These are phyloP conservation scores for Geotrypetes seraphini DNA, from an alignment of 2,797 vertebrate genomes.

Conservation along the genomic window DNA sequence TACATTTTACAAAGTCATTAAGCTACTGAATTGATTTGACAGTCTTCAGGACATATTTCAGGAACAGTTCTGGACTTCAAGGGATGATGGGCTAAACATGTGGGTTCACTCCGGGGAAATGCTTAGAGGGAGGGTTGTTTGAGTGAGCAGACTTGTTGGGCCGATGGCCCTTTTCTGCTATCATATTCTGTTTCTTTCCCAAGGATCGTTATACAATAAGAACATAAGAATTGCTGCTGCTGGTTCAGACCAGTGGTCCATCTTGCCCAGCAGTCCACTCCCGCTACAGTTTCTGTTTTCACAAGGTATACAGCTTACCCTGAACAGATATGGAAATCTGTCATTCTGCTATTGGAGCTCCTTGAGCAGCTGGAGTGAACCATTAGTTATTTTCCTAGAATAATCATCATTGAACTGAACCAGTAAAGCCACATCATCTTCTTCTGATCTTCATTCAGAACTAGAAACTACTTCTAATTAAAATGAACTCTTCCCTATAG, in stretches of 20 bases:
- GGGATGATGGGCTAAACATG: no score
- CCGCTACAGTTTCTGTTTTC: slow-evolving; percentile 32
- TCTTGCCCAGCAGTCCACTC: no score
- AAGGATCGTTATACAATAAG: slow-evolving; percentile 18
- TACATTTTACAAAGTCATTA: no score
- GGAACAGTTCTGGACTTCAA: no score
- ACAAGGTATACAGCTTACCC: slow-evolving; percentile 18
- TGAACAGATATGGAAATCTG: slow-evolving; percentile 24
- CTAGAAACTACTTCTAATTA: slow-evolving; percentile 1
- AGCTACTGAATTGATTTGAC: no score
- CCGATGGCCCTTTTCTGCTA: no score
- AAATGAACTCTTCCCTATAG: background rate
- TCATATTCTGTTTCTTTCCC: slow-evolving; percentile 14
- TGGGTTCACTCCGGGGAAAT: no score
- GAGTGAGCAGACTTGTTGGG: no score
- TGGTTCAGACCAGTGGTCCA: no score
- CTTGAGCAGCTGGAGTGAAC: slow-evolving; percentile 11
- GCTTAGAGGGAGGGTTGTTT: no score
- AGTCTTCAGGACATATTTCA: background rate
- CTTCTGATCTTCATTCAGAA: background rate
- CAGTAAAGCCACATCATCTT: background rate
- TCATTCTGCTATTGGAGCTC: slow-evolving; percentile 8
- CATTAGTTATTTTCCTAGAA: slow-evolving; percentile 1
- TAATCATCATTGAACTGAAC: background rate
- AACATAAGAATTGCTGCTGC: no score